Base-by-base conservation (phyloP, 2,797 vertebrate genomes). In the Coregonus ussuriensis region DNA sequence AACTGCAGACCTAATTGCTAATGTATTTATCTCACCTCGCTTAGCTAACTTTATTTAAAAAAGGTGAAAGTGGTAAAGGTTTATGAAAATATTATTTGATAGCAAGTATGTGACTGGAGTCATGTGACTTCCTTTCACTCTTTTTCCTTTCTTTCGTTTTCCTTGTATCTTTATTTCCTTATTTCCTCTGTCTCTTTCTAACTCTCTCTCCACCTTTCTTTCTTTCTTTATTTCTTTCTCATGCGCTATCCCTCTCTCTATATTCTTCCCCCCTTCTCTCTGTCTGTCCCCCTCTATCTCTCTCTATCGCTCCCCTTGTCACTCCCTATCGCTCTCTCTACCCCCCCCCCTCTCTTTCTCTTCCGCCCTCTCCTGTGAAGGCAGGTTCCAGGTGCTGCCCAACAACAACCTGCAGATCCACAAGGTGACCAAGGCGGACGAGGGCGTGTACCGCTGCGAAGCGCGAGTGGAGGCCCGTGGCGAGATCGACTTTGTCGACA, bases 351-450 rank as follows among this genome's bases (percentile, higher is more conserved):
- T 62, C 75, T 85, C 16, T 76, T 75, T 89, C 35, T 72, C 71
- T 13, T 85, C 72, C 90, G 77, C 72, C 59, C 18, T 71, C 53
- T 82, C 79, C 67, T 70, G 54, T 92, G 69, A 92, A 99, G 98
- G 92, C 90, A 95, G 96, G 86, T 97, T 96, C 85, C 95, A 94
- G 54, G 85, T 98, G 85, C 92, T 98, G 88, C 84, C 94, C 72
- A 99, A 98, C 92, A 98, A 97, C 93, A 99, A 98, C 91, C 95
- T 99, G 3, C 97, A 97, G 92, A 96, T 99, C 91, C 95, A 95
- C 75, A 96, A 95, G 83, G 96, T 99, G 88, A 98, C 93, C 89
- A 99, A 99, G 91, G 96, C 94, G 1, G 96, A 99, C 81, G 98
- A 99, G 93, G 98, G 97, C 16, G 94, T 98, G 84, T 99, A 98